Conservation (phyloP, 1,140 invertebrate species). For the Conus betulinus region DNA sequence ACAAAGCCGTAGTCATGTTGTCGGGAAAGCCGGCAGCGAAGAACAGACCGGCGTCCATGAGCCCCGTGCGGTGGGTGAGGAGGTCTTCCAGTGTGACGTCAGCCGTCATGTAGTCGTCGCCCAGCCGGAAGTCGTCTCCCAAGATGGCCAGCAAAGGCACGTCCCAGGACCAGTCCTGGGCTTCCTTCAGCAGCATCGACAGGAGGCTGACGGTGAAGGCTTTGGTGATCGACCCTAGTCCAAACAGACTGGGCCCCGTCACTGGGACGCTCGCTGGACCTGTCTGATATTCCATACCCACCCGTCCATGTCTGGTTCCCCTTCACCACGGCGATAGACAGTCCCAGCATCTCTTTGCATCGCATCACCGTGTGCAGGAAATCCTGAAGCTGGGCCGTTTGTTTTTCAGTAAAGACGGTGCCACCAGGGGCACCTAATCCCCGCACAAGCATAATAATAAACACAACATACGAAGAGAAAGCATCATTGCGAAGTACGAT, state of each 20-base stretch:
- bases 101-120: constrained; percentile 35
- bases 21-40: constrained; percentile 68
- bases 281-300: constrained; percentile 38
- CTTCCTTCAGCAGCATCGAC: constrained; percentile 22
- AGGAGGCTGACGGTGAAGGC: constrained; percentile 45
- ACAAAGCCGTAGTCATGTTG: constrained; percentile 78
- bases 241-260: constrained; percentile 38
- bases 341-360: constrained; percentile 35
- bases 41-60: not conserved
- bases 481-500: too few species aligned
- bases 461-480: too few species aligned
- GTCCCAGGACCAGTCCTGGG: constrained; percentile 74
- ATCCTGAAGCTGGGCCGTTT: constrained; percentile 7
- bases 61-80: constrained; percentile 51
- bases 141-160: constrained; percentile 45
- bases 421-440: too few species aligned
- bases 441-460: too few species aligned
- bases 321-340: constrained; percentile 48
- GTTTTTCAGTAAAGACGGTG: constrained; percentile 13
- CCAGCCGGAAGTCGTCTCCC: constrained; percentile 46
- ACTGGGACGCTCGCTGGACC: constrained; percentile 16
- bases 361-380: constrained; percentile 4
- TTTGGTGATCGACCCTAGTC: constrained; percentile 45
- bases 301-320: constrained; percentile 39
- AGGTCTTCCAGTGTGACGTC: constrained; percentile 51